Base-by-base conservation (phyloP, 2,888 invertebrate species). In the Pollenia labialis region DNA sequence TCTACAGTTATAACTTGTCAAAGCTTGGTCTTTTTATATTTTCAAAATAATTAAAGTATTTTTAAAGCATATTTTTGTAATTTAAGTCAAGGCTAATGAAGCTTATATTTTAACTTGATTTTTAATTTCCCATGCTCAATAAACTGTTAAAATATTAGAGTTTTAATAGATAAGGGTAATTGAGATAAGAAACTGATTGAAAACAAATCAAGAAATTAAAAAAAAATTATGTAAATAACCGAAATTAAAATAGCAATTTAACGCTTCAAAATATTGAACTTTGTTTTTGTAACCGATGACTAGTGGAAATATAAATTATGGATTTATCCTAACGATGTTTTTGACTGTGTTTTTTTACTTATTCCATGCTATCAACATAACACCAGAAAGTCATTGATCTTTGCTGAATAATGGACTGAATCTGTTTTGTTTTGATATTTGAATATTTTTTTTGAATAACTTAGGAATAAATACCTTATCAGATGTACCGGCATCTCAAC, bases 1-100 rank as follows among this genome's bases (percentile, higher is more conserved):
- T 83, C 80, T 87, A 81, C 76, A 84, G 50, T 74, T 84, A 81
- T 69, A 84, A 64, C 77, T 84, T 87, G 74, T 86, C 69, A 68
- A 87, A 84, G 81, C 77, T 87, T 87, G 87, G 87, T 84, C 84
- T 77, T 71, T 52, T 85, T 62, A 56, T 32, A 64, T 71, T 60
- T n/a, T 76, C 32, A 50, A 76, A 42, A 71, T 66, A 64, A 50
- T 62, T 64, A 40, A 64, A 71, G 58, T 56, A 40, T 48, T 32
- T 60, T 75, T 66, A 71, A 72, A 71, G 62, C 81, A 69, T 75
- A 56, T 54, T 18, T 64, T 62, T 66, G 9, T 77, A 23, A 23
- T 68, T 62, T 44, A 42, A 62, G 48, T 84, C 50, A 74, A 32
- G 62, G 84, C 84, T 77, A 64, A 81, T 77, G 12, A 84, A 87